Evolutionary conservation across 2,113 vertebrate genomes (phyloP).

Genomic region (Larimichthys crocea): DNA sequence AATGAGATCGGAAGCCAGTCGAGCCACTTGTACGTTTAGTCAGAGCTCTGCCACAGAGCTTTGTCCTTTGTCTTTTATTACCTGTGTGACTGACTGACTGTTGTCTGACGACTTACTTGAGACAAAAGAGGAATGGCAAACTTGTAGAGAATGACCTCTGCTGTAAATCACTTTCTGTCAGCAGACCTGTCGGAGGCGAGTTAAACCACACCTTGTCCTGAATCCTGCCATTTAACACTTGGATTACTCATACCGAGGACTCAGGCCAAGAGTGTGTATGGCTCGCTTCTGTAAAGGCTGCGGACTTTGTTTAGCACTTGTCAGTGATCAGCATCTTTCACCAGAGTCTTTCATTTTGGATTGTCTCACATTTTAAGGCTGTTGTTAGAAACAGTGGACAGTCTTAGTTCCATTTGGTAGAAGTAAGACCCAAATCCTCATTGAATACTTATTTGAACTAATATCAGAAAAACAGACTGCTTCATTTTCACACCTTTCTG

Average conservation of each 20-base stretch:
- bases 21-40: background rate
- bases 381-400: background rate
- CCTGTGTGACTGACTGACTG: background rate
- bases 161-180: background rate
- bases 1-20: conserved; percentile 3
- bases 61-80: conserved; percentile 24
- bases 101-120: background rate
- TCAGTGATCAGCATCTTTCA: background rate
- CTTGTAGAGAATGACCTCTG: background rate
- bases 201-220: too few relatives aligned
- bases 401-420: too few relatives aligned
- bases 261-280: background rate
- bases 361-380: background rate
- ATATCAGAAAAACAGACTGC: too few relatives aligned
- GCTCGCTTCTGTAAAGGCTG: background rate
- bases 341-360: background rate
- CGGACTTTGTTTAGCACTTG: background rate
- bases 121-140: conserved; percentile 36
- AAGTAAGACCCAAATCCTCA: too few relatives aligned
- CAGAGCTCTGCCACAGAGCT: background rate
- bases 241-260: too few relatives aligned
- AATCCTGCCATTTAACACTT: background rate
- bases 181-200: background rate
- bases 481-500: too few relatives aligned
- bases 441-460: too few relatives aligned